Evolutionary conservation across 2,797 vertebrate species (phyloP).

Genomic region (Sciurus carolinensis): DNA sequence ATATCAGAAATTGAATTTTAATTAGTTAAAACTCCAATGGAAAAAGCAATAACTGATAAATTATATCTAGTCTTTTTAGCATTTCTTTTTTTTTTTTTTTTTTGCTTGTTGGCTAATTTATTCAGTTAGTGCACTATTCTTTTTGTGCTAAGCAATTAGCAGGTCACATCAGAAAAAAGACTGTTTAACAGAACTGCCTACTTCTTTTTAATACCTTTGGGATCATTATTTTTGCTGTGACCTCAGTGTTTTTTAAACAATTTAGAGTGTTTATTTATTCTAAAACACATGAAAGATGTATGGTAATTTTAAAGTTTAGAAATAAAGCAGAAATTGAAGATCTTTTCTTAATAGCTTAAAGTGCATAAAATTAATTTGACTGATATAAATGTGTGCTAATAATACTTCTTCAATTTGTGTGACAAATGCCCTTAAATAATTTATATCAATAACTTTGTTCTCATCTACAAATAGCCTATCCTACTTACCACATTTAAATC

Average conservation of each 20-base stretch:
- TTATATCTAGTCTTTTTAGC: neutral
- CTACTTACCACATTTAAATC: neutral
- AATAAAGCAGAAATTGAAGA: constrained; percentile 42
- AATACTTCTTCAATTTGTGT: constrained; percentile 32
- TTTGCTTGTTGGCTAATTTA: constrained; percentile 41
- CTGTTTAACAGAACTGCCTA: constrained; percentile 58
- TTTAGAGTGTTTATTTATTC: constrained; percentile 64
- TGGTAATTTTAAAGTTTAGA: constrained; percentile 55
- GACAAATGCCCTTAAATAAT: constrained; percentile 27
- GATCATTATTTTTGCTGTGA: constrained; percentile 29
- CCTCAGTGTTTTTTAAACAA: neutral
- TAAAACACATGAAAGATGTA: constrained; percentile 41
- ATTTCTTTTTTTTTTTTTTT: neutral
- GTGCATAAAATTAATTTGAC: constrained; percentile 56
- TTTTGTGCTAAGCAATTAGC: constrained; percentile 66
- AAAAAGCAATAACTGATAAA: neutral
- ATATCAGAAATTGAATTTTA: neutral
- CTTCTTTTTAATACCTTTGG: constrained; percentile 25
- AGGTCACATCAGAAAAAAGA: constrained; percentile 45
- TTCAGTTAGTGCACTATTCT: constrained; percentile 40
- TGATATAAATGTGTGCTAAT: constrained; percentile 3
- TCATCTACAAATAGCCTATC: constrained; percentile 19
- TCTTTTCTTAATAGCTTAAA: constrained; percentile 41
- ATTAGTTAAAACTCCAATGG: neutral
- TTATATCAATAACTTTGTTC: constrained; percentile 35